phyloP scores from a whole-genome alignment of 2,888 invertebrate genomes.

The Pyrrhia umbra region DNA sequence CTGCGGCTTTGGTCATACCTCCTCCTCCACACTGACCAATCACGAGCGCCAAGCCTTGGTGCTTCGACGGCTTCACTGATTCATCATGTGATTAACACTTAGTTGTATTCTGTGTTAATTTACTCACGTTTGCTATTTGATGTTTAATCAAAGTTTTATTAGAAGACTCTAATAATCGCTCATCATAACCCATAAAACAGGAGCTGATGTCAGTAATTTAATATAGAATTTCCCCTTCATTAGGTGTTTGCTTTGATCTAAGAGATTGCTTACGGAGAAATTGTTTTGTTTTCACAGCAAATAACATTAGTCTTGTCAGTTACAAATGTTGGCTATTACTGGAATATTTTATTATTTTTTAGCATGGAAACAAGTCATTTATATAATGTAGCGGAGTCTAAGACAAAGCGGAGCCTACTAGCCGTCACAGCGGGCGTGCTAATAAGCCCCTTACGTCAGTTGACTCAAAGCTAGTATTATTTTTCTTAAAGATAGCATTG shows the following conservation, averaged over 20 bases:
- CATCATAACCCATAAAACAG: slow-evolving; percentile 68
- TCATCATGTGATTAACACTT: slow-evolving; percentile 82
- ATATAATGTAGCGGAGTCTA: slow-evolving; percentile 60
- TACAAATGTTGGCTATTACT: slow-evolving; percentile 60
- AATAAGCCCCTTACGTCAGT: slow-evolving; percentile 87
- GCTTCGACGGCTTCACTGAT: slow-evolving; percentile 82
- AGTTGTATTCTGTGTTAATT: slow-evolving; percentile 74
- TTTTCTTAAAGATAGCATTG: slow-evolving; percentile 88
- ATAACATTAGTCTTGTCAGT: slow-evolving; percentile 60
- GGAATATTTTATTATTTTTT: slow-evolving; percentile 63
- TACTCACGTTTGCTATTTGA: slow-evolving; percentile 62
- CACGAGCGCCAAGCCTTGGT: slow-evolving; percentile 69
- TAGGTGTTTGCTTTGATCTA: slow-evolving; percentile 59
- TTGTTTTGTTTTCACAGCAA: slow-evolving; percentile 61
- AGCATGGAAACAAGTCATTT: slow-evolving; percentile 62
- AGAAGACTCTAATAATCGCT: slow-evolving; percentile 56
- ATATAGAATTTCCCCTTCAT: slow-evolving; percentile 56
- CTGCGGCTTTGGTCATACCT: slow-evolving; percentile 83
- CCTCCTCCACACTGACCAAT: slow-evolving; percentile 84
- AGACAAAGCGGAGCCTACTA: slow-evolving; percentile 69
- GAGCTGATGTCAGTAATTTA: slow-evolving; percentile 64
- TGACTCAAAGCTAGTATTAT: slow-evolving; percentile 83
- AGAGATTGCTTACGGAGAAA: slow-evolving; percentile 47
- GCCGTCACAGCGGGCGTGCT: slow-evolving; percentile 79
- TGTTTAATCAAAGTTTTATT: slow-evolving; percentile 63